phyloP scores from a whole-genome alignment of 2,113 vertebrate species.

The Picathartes gymnocephalus region DNA sequence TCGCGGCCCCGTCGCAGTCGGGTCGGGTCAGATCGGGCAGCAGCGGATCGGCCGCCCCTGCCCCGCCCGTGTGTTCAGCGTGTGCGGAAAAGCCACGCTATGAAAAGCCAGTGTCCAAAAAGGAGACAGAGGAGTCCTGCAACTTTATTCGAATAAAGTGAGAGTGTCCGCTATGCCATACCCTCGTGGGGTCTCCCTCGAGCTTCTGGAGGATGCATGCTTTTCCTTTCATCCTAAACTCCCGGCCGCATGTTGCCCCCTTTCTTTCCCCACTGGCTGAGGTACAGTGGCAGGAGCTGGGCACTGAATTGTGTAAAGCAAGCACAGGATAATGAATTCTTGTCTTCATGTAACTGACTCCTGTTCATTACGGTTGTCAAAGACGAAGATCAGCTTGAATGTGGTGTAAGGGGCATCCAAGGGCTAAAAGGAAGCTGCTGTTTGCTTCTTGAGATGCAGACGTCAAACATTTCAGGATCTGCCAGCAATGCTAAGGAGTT shows the following conservation, averaged over 20 bases:
- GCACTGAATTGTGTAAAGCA: background rate
- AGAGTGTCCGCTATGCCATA: background rate
- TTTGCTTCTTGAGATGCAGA: background rate
- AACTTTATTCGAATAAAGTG: background rate
- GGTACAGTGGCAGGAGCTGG: background rate
- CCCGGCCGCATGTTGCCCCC: background rate
- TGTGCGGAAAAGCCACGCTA: background rate
- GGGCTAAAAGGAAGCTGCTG: background rate
- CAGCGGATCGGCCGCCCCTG: rapidly evolving
- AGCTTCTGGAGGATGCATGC: background rate
- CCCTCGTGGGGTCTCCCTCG: background rate
- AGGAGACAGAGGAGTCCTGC: background rate
- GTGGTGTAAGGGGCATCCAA: too few species aligned
- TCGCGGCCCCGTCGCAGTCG: rapidly evolving
- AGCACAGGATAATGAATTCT: background rate
- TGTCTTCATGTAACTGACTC: background rate
- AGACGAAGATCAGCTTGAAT: background rate
- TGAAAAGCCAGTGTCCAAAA: background rate
- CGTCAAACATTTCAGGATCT: background rate
- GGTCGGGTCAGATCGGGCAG: rapidly evolving
- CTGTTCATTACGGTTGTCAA: background rate
- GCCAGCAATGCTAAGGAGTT: too few species aligned
- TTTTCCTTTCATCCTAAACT: background rate
- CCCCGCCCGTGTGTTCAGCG: too few species aligned
- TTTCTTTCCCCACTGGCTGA: background rate